Conservation (phyloP, 53 echinoderm and acorn worm genomes). For the Paracentrotus lividus region DNA sequence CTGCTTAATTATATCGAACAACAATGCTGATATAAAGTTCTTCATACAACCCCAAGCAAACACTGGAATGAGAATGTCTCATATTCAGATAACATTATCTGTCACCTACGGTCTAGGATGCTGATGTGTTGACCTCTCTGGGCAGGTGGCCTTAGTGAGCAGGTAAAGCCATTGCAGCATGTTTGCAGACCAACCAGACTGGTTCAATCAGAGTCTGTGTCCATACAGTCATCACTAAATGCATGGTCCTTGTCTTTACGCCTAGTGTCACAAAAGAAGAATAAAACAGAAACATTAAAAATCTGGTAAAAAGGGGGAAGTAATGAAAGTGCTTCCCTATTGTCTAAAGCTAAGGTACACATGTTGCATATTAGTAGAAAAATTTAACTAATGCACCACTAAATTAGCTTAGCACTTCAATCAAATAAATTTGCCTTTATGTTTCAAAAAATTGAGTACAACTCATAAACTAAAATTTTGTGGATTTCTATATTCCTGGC, state of each 20-base stretch:
- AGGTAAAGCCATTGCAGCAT: not conserved
- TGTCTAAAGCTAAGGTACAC: too few species aligned
- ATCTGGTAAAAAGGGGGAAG: not conserved
- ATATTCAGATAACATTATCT: not conserved
- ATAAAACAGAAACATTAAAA: not conserved
- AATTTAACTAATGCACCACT: too few species aligned
- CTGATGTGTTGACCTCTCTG: not conserved
- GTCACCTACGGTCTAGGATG: not conserved
- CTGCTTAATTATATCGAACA: not conserved
- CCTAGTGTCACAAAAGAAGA: not conserved
- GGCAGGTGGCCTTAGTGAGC: too few species aligned
- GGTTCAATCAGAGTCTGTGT: slow-evolving; percentile 77
- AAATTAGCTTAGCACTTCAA: too few species aligned
- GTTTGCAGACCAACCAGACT: not conserved
- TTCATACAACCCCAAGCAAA: not conserved
- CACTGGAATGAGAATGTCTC: not conserved
- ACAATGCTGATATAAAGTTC: not conserved
- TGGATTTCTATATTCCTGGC: not conserved
- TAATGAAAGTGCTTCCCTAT: too few species aligned
- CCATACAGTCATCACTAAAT: slow-evolving; percentile 91
- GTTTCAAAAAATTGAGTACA: too few species aligned
- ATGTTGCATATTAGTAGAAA: too few species aligned
- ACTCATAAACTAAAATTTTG: not conserved
- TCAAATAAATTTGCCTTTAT: too few species aligned
- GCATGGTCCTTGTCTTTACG: slow-evolving; percentile 73